A percentile compares a stretch with the other conserved stretches of the same genome.
Evolutionary conservation across 92 coral and sea anemone species (phyloP).

Genomic region (Epizoanthus stellaris): DNA sequence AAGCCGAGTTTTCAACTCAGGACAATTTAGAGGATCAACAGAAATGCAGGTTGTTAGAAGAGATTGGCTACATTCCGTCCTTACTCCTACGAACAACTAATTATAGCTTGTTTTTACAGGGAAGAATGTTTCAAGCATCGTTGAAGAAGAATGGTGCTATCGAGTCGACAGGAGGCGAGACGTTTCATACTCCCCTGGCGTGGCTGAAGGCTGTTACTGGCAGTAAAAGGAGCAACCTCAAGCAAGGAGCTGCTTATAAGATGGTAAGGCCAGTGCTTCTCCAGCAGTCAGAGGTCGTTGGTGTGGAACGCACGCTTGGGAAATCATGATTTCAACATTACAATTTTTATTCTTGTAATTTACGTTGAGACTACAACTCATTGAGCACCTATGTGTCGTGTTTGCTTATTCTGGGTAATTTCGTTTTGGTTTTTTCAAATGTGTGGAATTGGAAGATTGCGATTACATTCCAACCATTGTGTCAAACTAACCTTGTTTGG

Average conservation of each 20-base stretch:
- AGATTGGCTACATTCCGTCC: too few species aligned
- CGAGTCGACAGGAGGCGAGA: constrained; percentile 93
- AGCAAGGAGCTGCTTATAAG: constrained; percentile 80
- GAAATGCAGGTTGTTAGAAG: background rate
- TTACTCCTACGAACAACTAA: background rate
- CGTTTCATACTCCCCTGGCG: constrained; percentile 85
- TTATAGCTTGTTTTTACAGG: constrained; percentile 51
- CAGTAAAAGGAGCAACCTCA: constrained; percentile 72
- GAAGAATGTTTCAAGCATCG: constrained; percentile 85
- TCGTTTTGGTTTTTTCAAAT: too few species aligned
- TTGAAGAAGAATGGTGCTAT: constrained; percentile 79
- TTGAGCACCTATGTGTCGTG: background rate
- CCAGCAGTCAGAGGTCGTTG: background rate
- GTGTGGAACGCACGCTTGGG: background rate
- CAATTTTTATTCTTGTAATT: too few species aligned
- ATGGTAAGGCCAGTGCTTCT: constrained; percentile 63
- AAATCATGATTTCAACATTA: too few species aligned
- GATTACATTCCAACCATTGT: too few species aligned
- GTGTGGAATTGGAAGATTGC: too few species aligned
- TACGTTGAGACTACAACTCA: too few species aligned
- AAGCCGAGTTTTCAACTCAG: too few species aligned
- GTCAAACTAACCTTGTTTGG: too few species aligned
- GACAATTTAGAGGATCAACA: too few species aligned
- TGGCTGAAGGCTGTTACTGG: constrained; percentile 96
- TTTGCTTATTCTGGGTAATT: background rate